These are phyloP conservation scores for Coregonus sp. DNA, from an alignment of 2,797 vertebrate genomes.

Conservation along the genomic window DNA sequence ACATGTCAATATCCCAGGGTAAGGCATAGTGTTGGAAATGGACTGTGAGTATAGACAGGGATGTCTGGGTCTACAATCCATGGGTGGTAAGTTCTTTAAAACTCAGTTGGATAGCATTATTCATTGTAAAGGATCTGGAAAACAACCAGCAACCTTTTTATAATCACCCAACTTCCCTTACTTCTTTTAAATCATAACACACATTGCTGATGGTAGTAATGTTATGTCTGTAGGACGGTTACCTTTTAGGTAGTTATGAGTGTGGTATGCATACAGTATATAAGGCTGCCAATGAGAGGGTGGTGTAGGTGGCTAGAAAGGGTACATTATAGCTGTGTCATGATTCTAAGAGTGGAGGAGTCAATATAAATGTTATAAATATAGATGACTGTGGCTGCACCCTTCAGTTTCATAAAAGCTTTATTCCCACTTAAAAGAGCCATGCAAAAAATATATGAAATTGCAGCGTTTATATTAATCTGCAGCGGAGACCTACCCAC, in stretches of 20 bases:
- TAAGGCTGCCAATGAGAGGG: background rate
- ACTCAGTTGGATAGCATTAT: too few species aligned
- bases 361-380: background rate
- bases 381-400: background rate
- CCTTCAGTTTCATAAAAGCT: background rate
- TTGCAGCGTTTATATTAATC: constrained; percentile 3
- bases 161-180: too few species aligned
- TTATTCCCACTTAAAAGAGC: background rate
- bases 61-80: background rate
- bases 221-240: too few species aligned
- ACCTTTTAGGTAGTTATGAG: too few species aligned
- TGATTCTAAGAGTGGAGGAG: background rate
- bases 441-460: background rate
- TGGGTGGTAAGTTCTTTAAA: too few species aligned
- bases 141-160: too few species aligned
- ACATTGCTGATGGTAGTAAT: too few species aligned
- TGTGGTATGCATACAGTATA: background rate
- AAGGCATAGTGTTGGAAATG: background rate
- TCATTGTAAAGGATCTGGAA: too few species aligned
- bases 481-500: constrained; percentile 20
- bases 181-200: too few species aligned
- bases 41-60: background rate
- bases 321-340: background rate
- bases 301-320: background rate
- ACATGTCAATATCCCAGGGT: too few species aligned